Evolutionary conservation across 2,888 invertebrate species (phyloP), one percentile per base, ranked within the genome.

Genomic region (Tachina lurida): DNA sequence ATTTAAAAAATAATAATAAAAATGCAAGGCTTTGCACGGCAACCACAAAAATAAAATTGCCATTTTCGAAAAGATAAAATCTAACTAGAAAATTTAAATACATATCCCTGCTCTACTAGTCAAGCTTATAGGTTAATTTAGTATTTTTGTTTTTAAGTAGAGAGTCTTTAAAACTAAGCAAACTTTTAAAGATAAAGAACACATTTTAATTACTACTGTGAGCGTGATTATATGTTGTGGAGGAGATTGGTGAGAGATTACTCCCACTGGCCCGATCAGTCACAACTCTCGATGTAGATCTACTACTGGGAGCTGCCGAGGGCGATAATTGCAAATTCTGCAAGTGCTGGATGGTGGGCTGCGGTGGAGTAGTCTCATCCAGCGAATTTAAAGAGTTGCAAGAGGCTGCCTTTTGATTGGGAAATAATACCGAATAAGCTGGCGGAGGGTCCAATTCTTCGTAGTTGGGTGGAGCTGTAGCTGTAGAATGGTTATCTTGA

Each of bases 341-440:
- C 76, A 47, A 84, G 60, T 31, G 84, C 8, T 52, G 78, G 65
- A 74, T 86, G 31, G 17, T 84, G 15, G 47, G 84, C 39, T 39
- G 87, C 31, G 47, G 87, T 31, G 47, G 86, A 56, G 19, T 87
- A 63, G 7, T 88, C 0, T 87, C 89, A 58, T 89, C 91, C 63
- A 91, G 60, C 0, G 89, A 88, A 77, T 88, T 89, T 10, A 92
- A 76, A 19, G 89, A 90, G 22, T 88, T 89, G 60, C 88, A 91
- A 71, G 91, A 90, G 41, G 90, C 89, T 5, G 91, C 90, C 88
- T 93, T 93, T 84, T 93, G 92, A 80, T 92, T 92, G 84, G 95
- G 95, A 92, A 96, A 96, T 2, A 96, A 93, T 1, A 95, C 94
- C 65, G 94, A 94, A 91, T 96, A 96, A 0, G 95, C 94, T 0